A percentile compares a stretch with the other conserved stretches of the same genome.
These are phyloP conservation scores for Microtus montanus DNA, from an alignment of 2,113 vertebrate species.

Conservation along the genomic window DNA sequence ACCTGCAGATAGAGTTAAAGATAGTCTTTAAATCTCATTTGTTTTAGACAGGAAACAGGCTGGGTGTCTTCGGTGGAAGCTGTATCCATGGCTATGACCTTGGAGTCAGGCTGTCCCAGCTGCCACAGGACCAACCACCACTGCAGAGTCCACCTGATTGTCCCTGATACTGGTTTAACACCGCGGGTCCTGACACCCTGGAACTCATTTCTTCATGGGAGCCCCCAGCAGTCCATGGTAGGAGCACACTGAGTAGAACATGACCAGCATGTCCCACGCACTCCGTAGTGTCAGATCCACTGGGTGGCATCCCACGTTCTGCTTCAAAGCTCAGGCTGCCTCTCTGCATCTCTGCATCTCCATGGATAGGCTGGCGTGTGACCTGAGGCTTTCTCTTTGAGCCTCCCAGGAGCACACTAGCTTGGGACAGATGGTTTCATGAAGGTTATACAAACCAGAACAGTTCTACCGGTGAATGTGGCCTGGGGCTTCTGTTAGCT, in stretches of 20 bases:
- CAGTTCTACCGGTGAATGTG: rapidly evolving
- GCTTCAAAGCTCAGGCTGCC: not conserved
- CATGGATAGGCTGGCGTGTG: not conserved
- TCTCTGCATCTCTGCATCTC: not conserved
- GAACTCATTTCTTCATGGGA: rapidly evolving
- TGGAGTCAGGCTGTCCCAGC: not conserved
- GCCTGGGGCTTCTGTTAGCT: not conserved
- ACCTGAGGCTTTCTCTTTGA: not conserved
- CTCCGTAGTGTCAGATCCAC: not conserved
- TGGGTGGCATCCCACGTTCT: not conserved
- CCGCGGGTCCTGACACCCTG: rapidly evolving
- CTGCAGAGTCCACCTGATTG: not conserved
- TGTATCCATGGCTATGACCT: not conserved
- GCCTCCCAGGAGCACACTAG: not conserved
- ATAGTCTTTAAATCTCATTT: conserved; percentile 57
- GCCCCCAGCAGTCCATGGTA: not conserved
- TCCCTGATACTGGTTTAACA: not conserved
- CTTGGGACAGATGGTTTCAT: conserved; percentile 5
- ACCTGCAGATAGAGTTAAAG: not conserved
- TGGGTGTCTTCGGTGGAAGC: not conserved
- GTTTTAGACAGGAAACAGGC: not conserved
- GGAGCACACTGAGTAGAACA: not conserved
- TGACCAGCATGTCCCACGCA: rapidly evolving
- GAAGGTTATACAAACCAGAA: not conserved
- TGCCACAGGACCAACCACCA: rapidly evolving